Evolutionary conservation across 2,888 invertebrate genomes (phyloP).

Genomic region (Stenolophus ochropezus): DNA sequence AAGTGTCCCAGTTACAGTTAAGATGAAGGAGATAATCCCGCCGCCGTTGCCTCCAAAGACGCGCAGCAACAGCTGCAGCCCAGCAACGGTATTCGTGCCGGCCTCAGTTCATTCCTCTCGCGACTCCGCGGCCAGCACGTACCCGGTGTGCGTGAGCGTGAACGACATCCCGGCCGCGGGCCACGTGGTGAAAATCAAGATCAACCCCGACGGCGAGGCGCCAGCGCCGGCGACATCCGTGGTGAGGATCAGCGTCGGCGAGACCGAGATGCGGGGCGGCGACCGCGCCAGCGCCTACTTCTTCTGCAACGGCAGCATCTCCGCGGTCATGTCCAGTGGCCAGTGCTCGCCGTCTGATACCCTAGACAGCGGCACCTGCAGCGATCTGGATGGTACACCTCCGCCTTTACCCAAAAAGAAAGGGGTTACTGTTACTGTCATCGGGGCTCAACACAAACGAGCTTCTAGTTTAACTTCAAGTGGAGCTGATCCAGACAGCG

Average conservation of each 20-base stretch:
- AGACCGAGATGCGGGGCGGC: conserved; percentile 71
- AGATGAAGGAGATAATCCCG: conserved; percentile 66
- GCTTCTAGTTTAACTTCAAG: conserved; percentile 78
- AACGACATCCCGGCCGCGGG: conserved; percentile 55
- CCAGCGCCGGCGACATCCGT: conserved; percentile 23
- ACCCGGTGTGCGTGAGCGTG: conserved; percentile 60
- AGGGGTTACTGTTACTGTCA: conserved; percentile 76
- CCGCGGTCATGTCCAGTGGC: conserved; percentile 81
- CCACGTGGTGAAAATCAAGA: conserved; percentile 83
- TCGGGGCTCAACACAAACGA: conserved; percentile 75
- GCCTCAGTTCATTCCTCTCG: conserved; percentile 67
- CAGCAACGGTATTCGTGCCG: conserved; percentile 75
- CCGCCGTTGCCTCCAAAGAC: conserved; percentile 77
- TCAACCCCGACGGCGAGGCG: conserved; percentile 75
- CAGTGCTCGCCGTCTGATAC: conserved; percentile 90
- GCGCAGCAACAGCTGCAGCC: conserved; percentile 68
- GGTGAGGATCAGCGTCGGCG: conserved; percentile 77
- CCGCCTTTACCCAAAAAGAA: conserved; percentile 82
- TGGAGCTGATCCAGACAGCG: conserved; percentile 80
- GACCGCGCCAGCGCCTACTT: conserved; percentile 71
- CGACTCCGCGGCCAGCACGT: conserved; percentile 70
- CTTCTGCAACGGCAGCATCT: conserved; percentile 77
- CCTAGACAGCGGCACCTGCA: conserved; percentile 89
- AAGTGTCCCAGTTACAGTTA: no score
- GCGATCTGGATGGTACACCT: conserved; percentile 86